phyloP scores from a whole-genome alignment of 2,113 vertebrate species.

The Prunella fulvescens region DNA sequence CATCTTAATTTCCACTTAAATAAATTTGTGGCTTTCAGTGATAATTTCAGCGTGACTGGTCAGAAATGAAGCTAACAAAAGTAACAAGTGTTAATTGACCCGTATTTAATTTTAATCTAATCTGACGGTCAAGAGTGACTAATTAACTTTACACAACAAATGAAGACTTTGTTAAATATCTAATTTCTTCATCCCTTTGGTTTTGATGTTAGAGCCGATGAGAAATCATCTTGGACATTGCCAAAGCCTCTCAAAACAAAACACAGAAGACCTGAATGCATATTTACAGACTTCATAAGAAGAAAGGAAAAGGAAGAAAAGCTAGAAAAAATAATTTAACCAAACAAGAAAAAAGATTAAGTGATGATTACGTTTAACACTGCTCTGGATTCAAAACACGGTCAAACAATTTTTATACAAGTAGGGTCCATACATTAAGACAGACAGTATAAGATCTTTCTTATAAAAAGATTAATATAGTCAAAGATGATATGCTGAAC shows the following conservation, averaged over 20 bases:
- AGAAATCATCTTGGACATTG: slow-evolving; percentile 35
- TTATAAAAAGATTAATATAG: background rate
- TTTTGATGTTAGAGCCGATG: slow-evolving; percentile 15
- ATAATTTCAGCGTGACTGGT: slow-evolving; percentile 1
- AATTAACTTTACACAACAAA: slow-evolving; percentile 54
- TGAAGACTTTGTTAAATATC: slow-evolving; percentile 53
- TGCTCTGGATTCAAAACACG: background rate
- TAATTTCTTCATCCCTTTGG: slow-evolving; percentile 4
- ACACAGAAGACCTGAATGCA: background rate
- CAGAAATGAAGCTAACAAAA: slow-evolving; percentile 38
- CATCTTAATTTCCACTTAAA: background rate
- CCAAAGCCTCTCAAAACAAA: slow-evolving; percentile 34
- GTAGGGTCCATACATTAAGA: background rate
- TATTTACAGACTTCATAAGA: background rate
- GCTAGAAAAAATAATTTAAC: background rate
- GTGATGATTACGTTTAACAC: background rate
- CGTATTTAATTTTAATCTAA: slow-evolving; percentile 61
- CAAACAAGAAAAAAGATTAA: background rate
- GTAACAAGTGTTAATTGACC: slow-evolving; percentile 51
- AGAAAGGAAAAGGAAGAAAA: background rate
- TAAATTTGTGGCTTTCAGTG: background rate
- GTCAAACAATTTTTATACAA: background rate
- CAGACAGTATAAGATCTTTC: background rate
- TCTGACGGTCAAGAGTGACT: slow-evolving; percentile 41
- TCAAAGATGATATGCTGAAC: background rate